Evolutionary conservation across 2,113 vertebrate genomes (phyloP).

Genomic region (Glareola pratincola): DNA sequence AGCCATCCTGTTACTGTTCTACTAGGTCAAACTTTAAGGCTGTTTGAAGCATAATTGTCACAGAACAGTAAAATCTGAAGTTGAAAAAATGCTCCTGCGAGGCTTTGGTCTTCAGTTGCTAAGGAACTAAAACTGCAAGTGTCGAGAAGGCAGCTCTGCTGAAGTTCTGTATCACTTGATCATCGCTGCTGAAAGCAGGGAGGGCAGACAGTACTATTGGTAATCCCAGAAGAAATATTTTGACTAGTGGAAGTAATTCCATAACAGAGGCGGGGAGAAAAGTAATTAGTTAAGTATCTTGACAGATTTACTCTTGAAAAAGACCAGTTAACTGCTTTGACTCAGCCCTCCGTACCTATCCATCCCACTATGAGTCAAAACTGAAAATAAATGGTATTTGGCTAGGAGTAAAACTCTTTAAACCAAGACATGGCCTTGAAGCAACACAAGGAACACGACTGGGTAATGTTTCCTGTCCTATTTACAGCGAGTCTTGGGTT

Average conservation of each 20-base stretch:
- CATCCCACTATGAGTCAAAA: neutral
- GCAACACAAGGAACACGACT: neutral
- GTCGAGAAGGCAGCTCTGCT: neutral
- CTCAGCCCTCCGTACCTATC: neutral
- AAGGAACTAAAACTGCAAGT: neutral
- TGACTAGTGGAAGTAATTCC: neutral
- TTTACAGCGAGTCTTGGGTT: neutral
- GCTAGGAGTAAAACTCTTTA: neutral
- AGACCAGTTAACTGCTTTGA: neutral
- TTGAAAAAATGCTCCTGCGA: neutral
- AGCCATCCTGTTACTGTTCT: neutral
- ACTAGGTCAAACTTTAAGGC: neutral
- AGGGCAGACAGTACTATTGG: neutral
- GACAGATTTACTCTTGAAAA: neutral
- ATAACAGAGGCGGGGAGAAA: neutral
- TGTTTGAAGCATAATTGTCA: neutral
- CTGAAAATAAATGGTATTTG: neutral
- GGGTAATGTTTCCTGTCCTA: neutral
- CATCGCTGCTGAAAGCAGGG: neutral
- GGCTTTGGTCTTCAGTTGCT: neutral
- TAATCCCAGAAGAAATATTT: neutral
- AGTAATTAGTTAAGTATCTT: neutral
- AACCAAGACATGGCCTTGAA: fast-evolving
- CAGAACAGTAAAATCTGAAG: neutral
- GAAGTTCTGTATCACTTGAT: too few relatives aligned